Evolutionary conservation across 2,888 invertebrate species (phyloP), one percentile per base, ranked within the genome.

Genomic region (Yponomeuta cagnagella): DNA sequence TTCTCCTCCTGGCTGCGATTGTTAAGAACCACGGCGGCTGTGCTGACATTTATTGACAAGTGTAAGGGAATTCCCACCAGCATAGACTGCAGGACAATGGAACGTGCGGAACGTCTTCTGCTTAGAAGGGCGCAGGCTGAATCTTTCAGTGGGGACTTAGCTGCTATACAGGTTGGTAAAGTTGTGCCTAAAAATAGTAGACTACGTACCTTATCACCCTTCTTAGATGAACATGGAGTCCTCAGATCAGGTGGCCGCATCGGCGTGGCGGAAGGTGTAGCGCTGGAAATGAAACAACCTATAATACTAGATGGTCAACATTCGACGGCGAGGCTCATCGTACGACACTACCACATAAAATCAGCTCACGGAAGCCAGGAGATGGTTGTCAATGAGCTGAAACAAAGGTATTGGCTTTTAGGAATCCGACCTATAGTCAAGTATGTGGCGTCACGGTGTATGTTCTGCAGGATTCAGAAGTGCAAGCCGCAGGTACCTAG

Each of bases 341-440:
- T 73, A 2, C 67, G 64, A 31, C 33, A 74, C 30, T 75, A 76
- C 31, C 76, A 76, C 66, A 37, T 37, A 1, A 70, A 58, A 5
- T 72, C 73, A 4, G 71, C 67, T 4, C 76, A 76, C 48, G 72
- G 71, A 10, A 67, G 52, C 66, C 71, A 75, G 10, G 76, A 75
- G 33, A 72, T 68, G 23, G 75, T 76, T 0, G 71, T 77, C 0
- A 77, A 77, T 52, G 73, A 77, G 10, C 48, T 77, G 52, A 71
- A 72, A 30, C 75, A 76, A 68, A 72, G 71, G 64, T 77, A 76
- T 37, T 76, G 76, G 75, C 31, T 77, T 0, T n/a, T 76, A n/a
- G 67, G 64, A 37, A 23, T 76, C 8, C 71, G 76, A 52, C 75
- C 76, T 0, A 73, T 74, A 2, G 74, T 73, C 0, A 65, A 65